Percentiles rank a stretch among this genome's conserved stretches.
phyloP scores from a whole-genome alignment of 2,888 invertebrate genomes.

The Glaucopsyche alexis region DNA sequence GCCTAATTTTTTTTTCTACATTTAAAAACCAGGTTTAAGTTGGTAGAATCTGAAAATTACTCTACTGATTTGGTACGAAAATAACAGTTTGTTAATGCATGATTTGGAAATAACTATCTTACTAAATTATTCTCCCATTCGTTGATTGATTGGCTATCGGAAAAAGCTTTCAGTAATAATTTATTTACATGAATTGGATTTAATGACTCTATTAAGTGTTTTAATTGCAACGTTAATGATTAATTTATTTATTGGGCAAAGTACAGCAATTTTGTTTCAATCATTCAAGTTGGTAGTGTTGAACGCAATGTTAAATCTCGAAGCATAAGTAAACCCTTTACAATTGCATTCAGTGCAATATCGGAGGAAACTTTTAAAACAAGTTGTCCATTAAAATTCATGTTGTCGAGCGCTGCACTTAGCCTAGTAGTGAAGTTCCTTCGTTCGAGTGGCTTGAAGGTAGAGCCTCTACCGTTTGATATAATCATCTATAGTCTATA shows the following conservation, averaged over 20 bases:
- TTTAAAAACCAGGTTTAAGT: neutral
- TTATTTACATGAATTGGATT: neutral
- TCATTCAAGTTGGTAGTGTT: neutral
- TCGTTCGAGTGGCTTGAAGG: constrained; percentile 16
- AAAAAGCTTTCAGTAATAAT: neutral
- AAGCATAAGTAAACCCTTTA: constrained; percentile 15
- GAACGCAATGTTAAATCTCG: neutral
- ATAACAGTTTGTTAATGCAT: neutral
- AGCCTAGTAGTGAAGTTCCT: constrained; percentile 41
- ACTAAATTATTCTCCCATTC: neutral
- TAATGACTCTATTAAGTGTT: neutral
- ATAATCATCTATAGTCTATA: constrained; percentile 19
- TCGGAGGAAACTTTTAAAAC: constrained; percentile 43
- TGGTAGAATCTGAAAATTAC: neutral
- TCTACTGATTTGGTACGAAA: neutral
- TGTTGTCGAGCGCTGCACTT: constrained; percentile 45
- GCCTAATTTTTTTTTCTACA: neutral
- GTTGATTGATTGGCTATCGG: neutral
- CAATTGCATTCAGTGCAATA: constrained; percentile 30
- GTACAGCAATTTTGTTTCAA: neutral
- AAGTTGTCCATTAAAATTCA: constrained; percentile 51
- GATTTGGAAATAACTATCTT: neutral
- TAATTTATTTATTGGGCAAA: neutral
- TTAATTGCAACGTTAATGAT: neutral
- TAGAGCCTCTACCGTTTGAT: constrained; percentile 14